Evolutionary conservation across 2,888 invertebrate species (phyloP).

Genomic region (Tipula unca): DNA sequence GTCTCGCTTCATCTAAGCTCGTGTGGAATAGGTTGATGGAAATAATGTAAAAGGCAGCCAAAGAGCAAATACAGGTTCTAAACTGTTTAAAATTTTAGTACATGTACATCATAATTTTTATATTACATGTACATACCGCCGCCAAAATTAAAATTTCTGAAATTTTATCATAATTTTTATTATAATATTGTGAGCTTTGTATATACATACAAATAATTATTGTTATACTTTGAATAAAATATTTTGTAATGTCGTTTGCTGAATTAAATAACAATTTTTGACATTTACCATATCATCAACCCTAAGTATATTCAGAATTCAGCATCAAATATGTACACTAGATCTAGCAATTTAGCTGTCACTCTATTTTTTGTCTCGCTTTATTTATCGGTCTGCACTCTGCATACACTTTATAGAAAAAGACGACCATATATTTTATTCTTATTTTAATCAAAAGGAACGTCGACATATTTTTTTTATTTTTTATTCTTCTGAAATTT

Average conservation of each 20-base stretch:
- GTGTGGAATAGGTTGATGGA: not conserved
- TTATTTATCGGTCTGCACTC: not conserved
- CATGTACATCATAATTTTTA: too few species aligned
- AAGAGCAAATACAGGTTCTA: too few species aligned
- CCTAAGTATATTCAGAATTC: not conserved
- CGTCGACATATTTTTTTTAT: not conserved
- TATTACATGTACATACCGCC: too few species aligned
- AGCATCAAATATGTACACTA: not conserved
- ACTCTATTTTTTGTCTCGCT: not conserved
- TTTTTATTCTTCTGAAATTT: not conserved
- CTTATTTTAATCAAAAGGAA: not conserved
- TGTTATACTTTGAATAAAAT: too few species aligned
- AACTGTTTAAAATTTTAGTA: too few species aligned
- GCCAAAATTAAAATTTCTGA: too few species aligned
- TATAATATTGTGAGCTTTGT: too few species aligned
- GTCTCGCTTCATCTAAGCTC: not conserved
- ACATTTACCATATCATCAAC: not conserved
- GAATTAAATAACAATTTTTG: not conserved
- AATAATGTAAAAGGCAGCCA: not conserved
- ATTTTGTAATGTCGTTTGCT: too few species aligned
- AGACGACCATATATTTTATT: not conserved
- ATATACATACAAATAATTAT: too few species aligned
- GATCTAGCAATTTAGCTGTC: not conserved
- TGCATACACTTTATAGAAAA: not conserved
- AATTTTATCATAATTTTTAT: too few species aligned